Percentiles rank a stretch among this genome's conserved stretches.
Conservation (phyloP, 2,888 invertebrate species). For the Nemotelus pantherinus region DNA sequence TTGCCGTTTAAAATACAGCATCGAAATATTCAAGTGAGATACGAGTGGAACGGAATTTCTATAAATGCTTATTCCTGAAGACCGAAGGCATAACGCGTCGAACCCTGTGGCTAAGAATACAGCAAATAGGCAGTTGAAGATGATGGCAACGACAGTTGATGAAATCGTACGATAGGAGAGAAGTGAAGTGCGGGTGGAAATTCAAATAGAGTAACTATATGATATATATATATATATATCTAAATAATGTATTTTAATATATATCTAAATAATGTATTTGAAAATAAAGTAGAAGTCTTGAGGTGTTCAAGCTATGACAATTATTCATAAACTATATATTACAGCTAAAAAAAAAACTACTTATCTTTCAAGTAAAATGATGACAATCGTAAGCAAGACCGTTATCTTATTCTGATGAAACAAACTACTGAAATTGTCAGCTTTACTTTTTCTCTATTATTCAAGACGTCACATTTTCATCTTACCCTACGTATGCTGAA, state of each 20-base stretch:
- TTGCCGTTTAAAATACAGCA: background rate
- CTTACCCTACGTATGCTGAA: background rate
- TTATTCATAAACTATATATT: too few species aligned
- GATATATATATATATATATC: background rate
- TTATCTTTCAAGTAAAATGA: too few species aligned
- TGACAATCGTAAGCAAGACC: background rate
- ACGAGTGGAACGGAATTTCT: too few species aligned
- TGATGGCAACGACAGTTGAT: background rate
- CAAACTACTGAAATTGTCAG: too few species aligned
- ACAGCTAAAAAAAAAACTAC: too few species aligned
- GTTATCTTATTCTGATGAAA: background rate
- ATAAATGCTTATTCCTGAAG: too few species aligned
- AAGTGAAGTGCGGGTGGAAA: background rate
- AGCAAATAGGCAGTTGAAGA: conserved; percentile 7
- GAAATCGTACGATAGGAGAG: background rate
- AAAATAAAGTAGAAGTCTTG: too few species aligned
- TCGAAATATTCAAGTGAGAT: background rate
- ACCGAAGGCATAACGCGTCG: conserved; percentile 1
- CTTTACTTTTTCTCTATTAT: too few species aligned
- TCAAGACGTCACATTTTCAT: too few species aligned
- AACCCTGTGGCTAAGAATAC: conserved; percentile 15
- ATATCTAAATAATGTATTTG: background rate
- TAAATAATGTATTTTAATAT: background rate
- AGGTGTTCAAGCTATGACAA: too few species aligned
- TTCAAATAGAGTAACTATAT: background rate